A percentile compares a stretch with the other conserved stretches of the same genome.
Conservation (phyloP, 2,797 vertebrate species). For the Thaleichthys pacificus region DNA sequence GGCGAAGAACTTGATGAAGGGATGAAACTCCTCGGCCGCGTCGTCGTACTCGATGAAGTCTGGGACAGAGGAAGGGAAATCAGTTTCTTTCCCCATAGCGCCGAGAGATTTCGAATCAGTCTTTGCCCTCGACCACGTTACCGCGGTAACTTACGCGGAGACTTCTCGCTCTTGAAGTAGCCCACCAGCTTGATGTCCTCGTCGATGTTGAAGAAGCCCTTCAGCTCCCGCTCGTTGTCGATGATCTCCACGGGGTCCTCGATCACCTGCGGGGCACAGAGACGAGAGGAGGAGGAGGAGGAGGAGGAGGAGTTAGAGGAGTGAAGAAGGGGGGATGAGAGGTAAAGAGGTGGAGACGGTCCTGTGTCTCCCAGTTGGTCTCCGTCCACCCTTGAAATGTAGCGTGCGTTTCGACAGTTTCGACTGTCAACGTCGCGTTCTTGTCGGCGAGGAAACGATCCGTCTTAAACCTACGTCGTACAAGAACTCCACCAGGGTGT, state of each 20-base stretch:
- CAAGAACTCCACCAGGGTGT: slow-evolving; percentile 90
- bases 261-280: slow-evolving; percentile 75
- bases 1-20: slow-evolving; percentile 89
- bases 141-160: slow-evolving; percentile 76
- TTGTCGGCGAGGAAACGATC: neutral
- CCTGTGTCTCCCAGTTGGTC: neutral
- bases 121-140: neutral
- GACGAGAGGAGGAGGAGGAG: neutral
- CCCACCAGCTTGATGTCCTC: slow-evolving; percentile 89
- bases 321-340: neutral
- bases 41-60: slow-evolving; percentile 87
- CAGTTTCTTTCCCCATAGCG: neutral
- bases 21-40: slow-evolving; percentile 89
- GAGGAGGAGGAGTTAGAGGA: neutral
- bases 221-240: slow-evolving; percentile 84
- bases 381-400: neutral
- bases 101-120: neutral
- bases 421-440: too few relatives aligned
- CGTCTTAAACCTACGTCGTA: slow-evolving; percentile 81
- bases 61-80: slow-evolving; percentile 42
- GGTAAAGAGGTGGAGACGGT: neutral
- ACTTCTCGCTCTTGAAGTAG: slow-evolving; percentile 87
- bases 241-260: slow-evolving; percentile 91
- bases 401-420: too few relatives aligned
- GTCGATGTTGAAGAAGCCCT: slow-evolving; percentile 85